Conservation (phyloP, 2,797 vertebrate species). For the Myripristis jacobus region DNA sequence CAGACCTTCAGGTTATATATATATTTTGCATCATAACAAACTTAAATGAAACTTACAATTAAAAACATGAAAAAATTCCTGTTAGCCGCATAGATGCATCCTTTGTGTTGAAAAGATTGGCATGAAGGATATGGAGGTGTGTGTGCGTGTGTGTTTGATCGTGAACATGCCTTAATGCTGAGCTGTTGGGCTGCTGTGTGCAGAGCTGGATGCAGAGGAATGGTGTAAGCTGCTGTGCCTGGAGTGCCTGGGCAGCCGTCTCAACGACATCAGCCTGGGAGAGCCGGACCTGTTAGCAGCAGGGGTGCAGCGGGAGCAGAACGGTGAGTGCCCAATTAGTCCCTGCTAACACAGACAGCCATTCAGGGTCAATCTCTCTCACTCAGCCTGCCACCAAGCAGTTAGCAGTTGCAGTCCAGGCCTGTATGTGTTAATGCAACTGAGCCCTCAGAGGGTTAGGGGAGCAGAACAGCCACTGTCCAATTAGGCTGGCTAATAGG, state of each 20-base stretch:
- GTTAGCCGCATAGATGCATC: too few relatives aligned
- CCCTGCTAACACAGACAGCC: slow-evolving; percentile 69
- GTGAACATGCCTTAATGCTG: background rate
- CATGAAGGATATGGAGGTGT: too few relatives aligned
- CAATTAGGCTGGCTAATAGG: slow-evolving; percentile 75
- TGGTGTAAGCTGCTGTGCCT: slow-evolving; percentile 98
- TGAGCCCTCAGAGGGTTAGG: slow-evolving; percentile 56
- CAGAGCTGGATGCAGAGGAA: slow-evolving; percentile 98
- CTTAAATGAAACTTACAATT: too few relatives aligned
- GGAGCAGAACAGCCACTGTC: slow-evolving; percentile 68
- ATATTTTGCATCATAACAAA: too few relatives aligned
- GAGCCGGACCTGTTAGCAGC: slow-evolving; percentile 98
- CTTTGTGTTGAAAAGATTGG: too few relatives aligned
- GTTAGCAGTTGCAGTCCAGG: slow-evolving; percentile 45
- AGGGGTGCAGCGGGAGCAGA: slow-evolving; percentile 97
- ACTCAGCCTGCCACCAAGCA: slow-evolving; percentile 50
- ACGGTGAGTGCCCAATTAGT: slow-evolving; percentile 88
- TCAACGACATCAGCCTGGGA: slow-evolving; percentile 98
- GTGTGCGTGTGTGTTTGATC: background rate
- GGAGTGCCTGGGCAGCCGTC: slow-evolving; percentile 94
- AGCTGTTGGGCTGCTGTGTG: slow-evolving; percentile 43
- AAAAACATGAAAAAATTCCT: too few relatives aligned
- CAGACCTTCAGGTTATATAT: too few relatives aligned
- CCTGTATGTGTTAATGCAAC: slow-evolving; percentile 66
- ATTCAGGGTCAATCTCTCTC: slow-evolving; percentile 74